Base-by-base conservation (phyloP, 2,113 vertebrate species). In the Onychorhynchus coronatus region DNA sequence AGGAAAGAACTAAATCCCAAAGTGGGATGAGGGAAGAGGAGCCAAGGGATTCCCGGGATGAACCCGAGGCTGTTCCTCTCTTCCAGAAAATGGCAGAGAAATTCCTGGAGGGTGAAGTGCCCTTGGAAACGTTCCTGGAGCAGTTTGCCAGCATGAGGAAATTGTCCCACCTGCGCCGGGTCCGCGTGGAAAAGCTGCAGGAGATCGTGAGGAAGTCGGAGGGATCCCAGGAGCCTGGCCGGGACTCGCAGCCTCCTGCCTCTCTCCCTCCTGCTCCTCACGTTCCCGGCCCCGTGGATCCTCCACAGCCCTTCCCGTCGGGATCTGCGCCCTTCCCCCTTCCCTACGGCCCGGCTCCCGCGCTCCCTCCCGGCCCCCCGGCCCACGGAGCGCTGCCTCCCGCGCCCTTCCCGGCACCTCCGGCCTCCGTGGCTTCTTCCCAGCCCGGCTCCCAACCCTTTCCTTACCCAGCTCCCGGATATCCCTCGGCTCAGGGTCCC, bases 101-200 rank as follows among this genome's bases (percentile, higher is more conserved):
- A 72, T 99, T 99, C 96, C 98, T 99, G 95, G 99, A 98, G 65
- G 99, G 99, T 0, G 98, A 98, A 28, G 97, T 99, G 85, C 87
- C 98, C 3, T 71, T 99, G 97, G 99, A 99, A 65, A 98, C 97
- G 0, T 99, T 99, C 81, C 98, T 99, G 0, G 99, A 99, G 77
- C 97, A 96, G 61, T 99, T 99, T 84, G 96, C 98, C 0, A 85
- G 97, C 16, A 98, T 98, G 96, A 98, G 99, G 89, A 98, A 92
- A 16, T 89, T 99, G 21, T 98, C 99, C 52, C 99, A 99, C 92
- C 97, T 98, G 84, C 98, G 99, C 78, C 98, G 99, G 4, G 99
- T 99, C 7, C 97, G 98, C 5, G 98, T 99, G 9, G 99, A 99
- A 76, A 99, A 99, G 92, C 98, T 99, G n/a, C 99, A 99, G 95